These are phyloP conservation scores for Ommatoiulus sabulosus DNA, from an alignment of 2,888 invertebrate species.

Conservation along the genomic window DNA sequence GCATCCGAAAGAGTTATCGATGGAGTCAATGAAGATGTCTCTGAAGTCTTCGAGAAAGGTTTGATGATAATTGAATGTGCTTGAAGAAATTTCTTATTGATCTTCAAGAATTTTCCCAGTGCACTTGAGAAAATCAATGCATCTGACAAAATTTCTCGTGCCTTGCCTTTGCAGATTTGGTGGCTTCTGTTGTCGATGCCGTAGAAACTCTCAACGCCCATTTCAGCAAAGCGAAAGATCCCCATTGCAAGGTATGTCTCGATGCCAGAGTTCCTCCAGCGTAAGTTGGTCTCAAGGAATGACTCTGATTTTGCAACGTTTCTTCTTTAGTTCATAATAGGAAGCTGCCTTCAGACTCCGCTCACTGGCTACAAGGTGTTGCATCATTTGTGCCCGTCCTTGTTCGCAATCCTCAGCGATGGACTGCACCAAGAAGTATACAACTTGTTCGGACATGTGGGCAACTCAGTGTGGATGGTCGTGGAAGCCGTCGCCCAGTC, in stretches of 20 bases:
- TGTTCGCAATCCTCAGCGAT: slow-evolving; percentile 86
- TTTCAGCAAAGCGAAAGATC: slow-evolving; percentile 73
- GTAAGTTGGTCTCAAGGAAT: not conserved
- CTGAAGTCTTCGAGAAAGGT: no score
- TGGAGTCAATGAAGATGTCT: no score
- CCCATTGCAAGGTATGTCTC: slow-evolving; percentile 56
- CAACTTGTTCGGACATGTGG: slow-evolving; percentile 86
- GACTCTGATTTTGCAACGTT: not conserved
- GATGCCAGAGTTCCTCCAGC: not conserved
- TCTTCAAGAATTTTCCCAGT: no score
- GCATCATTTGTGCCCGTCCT: slow-evolving; percentile 82
- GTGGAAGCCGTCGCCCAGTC: slow-evolving; percentile 89
- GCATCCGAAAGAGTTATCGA: no score
- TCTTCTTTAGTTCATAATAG: slow-evolving; percentile 56
- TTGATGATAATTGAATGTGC: no score
- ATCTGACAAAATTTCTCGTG: not conserved
- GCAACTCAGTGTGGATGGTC: slow-evolving; percentile 90
- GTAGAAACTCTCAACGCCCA: slow-evolving; percentile 81
- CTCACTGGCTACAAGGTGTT: slow-evolving; percentile 75
- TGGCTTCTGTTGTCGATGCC: slow-evolving; percentile 74
- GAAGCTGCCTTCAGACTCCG: slow-evolving; percentile 62
- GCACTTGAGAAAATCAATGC: not conserved
- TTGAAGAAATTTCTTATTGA: no score
- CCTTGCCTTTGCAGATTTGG: not conserved
- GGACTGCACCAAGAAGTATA: slow-evolving; percentile 84